Base-by-base conservation (phyloP, 2,113 vertebrate genomes). In the Neodon shergylaensis region DNA sequence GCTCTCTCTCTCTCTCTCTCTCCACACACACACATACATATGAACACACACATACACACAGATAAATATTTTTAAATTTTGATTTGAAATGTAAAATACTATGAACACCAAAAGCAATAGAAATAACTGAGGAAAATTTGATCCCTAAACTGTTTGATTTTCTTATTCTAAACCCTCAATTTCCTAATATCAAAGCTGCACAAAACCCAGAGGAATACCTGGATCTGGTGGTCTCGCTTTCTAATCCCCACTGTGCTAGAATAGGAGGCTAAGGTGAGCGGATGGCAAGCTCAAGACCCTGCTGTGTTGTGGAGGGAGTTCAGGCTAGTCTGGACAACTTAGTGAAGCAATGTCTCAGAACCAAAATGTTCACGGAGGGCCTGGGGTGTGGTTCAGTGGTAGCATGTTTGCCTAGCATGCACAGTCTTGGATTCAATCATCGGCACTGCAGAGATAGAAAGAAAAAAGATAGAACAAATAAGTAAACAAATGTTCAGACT, bases 131-230 rank as follows among this genome's bases (percentile, higher is more conserved):
- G 73, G 91, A 83, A 87, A 95, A 84, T n/a, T 4, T 74, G 33
- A 92, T 61, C 54, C 68, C 36, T 58, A 42, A 92, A 63, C 26
- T 79, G 44, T 16, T 74, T 90, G 36, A 92, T 78, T 96, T 84
- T 90, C 54, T 83, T 83, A 22, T 74, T 90, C n/a, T 10, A 90
- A 79, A 36, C 3, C 39, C 16, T 7, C 44, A 89, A 54, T 86
- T 92, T 95, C 42, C 17, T 66, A 17, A 68, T 22, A 74, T 72
- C 21, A 88, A 84, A 92, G 54, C 19, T 49, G 10, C 21, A 74
- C 6, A 76, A 96, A 94, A 61, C 52, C 33, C 42, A 88, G 47
- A 9, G n/a, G 52, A 92, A n/a, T 4, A 7, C 31, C 86, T 9
- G 21, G 61, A 28, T 1, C 28, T 68, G 28, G 7, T 68, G 83